Evolutionary conservation across 2,113 vertebrate genomes (phyloP).

Genomic region (Nycticryphes semicollaris): DNA sequence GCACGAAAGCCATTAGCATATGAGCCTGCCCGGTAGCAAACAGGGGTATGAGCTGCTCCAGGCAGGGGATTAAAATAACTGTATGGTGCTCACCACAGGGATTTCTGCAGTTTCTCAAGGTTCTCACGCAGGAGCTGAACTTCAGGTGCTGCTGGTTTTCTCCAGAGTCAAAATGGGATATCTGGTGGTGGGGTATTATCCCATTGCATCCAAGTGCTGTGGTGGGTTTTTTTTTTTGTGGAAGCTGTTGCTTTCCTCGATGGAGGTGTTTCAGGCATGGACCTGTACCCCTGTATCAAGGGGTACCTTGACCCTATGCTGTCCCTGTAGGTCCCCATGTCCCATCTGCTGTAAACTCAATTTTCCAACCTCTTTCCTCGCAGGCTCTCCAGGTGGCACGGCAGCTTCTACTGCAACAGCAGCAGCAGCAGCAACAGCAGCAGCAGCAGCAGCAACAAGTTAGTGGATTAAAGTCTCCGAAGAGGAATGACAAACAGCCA

Average conservation of each 20-base stretch:
- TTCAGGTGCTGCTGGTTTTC: not conserved
- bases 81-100: not conserved
- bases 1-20: not conserved
- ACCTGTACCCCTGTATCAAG: fast-evolving
- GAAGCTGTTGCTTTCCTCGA: not conserved
- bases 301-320: not conserved
- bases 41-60: not conserved
- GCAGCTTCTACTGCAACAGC: slow-evolving; percentile 92
- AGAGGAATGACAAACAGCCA: slow-evolving; percentile 91
- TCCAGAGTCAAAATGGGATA: not conserved
- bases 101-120: not conserved
- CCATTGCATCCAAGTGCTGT: fast-evolving
- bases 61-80: not conserved
- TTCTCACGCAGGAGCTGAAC: not conserved
- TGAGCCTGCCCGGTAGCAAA: not conserved
- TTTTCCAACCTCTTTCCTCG: slow-evolving; percentile 51
- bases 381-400: slow-evolving; percentile 95
- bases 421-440: slow-evolving; percentile 70
- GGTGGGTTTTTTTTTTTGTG: not conserved
- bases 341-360: not conserved
- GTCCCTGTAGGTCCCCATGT: not conserved
- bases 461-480: slow-evolving; percentile 88
- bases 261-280: not conserved
- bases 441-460: slow-evolving; percentile 86
- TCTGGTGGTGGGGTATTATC: fast-evolving